A percentile compares a stretch with the other conserved stretches of the same genome.
phyloP scores from a whole-genome alignment of 2,888 invertebrate species.

The Drosophila nr. perissopoda region DNA sequence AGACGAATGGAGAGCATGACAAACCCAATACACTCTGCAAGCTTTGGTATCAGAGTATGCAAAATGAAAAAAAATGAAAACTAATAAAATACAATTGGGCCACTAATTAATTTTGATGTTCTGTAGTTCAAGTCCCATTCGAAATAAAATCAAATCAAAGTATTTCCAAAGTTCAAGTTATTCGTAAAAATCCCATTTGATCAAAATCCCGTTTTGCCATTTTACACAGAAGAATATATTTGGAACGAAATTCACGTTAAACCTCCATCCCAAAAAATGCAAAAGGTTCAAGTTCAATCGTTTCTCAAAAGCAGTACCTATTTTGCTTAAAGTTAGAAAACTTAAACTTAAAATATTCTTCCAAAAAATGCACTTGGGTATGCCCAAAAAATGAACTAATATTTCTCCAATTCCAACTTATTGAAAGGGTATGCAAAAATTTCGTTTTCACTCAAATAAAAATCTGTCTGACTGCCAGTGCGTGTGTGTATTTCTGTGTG shows the following conservation, averaged over 20 bases:
- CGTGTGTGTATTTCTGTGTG: background rate
- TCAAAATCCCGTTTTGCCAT: no score
- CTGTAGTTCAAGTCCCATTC: background rate
- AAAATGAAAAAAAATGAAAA: background rate
- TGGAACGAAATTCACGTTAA: no score
- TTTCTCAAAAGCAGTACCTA: no score
- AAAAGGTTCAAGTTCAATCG: no score
- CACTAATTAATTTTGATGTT: background rate
- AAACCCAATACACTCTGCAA: background rate
- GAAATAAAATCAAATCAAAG: background rate
- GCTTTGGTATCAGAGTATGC: background rate
- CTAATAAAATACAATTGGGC: background rate
- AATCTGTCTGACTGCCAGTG: conserved; percentile 11
- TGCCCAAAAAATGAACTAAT: background rate
- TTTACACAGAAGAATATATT: no score
- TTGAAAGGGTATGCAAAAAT: conserved; percentile 2
- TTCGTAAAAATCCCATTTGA: no score
- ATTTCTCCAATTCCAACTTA: background rate
- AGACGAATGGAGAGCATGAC: background rate
- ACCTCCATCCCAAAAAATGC: no score
- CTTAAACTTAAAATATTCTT: background rate
- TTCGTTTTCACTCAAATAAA: conserved; percentile 34
- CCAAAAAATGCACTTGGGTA: background rate
- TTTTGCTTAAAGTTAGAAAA: background rate
- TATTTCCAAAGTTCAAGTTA: background rate